Evolutionary conservation across 2,113 vertebrate species (phyloP).

Genomic region (Entelurus aequoreus): DNA sequence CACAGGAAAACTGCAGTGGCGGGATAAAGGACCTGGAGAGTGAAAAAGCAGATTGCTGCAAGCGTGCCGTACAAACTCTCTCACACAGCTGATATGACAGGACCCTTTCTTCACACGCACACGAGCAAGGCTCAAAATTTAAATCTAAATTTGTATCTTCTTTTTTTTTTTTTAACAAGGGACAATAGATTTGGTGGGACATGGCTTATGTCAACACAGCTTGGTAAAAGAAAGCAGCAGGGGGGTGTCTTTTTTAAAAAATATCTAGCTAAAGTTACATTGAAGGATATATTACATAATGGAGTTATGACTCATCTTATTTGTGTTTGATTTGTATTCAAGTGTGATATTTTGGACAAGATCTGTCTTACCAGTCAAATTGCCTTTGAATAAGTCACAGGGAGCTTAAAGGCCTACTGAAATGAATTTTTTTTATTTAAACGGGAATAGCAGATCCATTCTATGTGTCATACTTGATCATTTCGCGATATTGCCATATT

Average conservation of each 20-base stretch:
- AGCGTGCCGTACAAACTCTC: conserved; percentile 45
- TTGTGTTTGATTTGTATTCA: too few species aligned
- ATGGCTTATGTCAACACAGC: conserved; percentile 31
- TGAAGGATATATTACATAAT: not conserved
- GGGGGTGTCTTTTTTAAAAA: not conserved
- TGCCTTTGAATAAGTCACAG: too few species aligned
- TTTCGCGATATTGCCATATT: too few species aligned
- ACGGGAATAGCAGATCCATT: too few species aligned
- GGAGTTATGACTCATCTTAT: too few species aligned
- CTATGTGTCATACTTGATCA: too few species aligned
- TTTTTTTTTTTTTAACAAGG: conserved; percentile 17
- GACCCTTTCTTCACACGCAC: conserved; percentile 62
- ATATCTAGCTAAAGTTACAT: not conserved
- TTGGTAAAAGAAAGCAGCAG: conserved; percentile 27
- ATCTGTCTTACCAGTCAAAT: too few species aligned
- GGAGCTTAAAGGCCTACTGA: too few species aligned
- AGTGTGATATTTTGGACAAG: too few species aligned
- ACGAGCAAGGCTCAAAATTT: conserved; percentile 11
- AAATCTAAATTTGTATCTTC: conserved; percentile 7
- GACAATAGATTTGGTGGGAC: conserved; percentile 36
- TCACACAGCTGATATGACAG: conserved; percentile 54
- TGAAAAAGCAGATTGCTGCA: conserved; percentile 63
- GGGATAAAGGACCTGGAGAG: conserved; percentile 65
- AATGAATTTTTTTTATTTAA: too few species aligned
- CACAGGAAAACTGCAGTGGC: conserved; percentile 65